Conservation (phyloP, 1,140 invertebrate genomes). For the Plectus sambesii region DNA sequence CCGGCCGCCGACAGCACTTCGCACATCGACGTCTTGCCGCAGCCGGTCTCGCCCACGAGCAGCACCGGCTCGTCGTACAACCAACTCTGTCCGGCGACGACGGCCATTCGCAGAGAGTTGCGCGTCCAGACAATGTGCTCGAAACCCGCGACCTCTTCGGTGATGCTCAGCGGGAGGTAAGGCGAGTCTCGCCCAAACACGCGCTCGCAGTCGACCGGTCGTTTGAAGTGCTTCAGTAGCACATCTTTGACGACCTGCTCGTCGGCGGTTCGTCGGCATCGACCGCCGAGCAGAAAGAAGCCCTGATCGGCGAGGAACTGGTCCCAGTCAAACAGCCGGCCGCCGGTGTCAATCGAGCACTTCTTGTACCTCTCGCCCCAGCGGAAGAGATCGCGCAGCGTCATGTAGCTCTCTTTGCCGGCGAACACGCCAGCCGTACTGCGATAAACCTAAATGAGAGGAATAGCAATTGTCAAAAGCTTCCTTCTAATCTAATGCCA, state of each 20-base stretch:
- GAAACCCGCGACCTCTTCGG: conserved; percentile 51
- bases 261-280: conserved; percentile 73
- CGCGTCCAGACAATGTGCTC: conserved; percentile 83
- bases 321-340: conserved; percentile 70
- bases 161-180: conserved; percentile 32
- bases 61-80: conserved; percentile 85
- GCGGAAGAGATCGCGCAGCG: conserved; percentile 87
- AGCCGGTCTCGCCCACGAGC: conserved; percentile 92
- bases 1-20: conserved; percentile 51
- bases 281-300: conserved; percentile 80
- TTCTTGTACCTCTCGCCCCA: too few relatives aligned
- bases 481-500: too few relatives aligned
- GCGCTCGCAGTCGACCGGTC: conserved; percentile 59
- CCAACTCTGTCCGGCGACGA: conserved; percentile 74
- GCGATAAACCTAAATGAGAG: too few relatives aligned
- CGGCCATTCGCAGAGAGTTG: conserved; percentile 74
- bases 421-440: too few relatives aligned
- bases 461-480: too few relatives aligned
- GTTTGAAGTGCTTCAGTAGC: conserved; percentile 71
- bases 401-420: too few relatives aligned
- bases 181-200: conserved; percentile 69
- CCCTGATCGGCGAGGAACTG: conserved; percentile 91
- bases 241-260: conserved; percentile 52
- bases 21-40: conserved; percentile 94
- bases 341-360: conserved; percentile 60